Evolutionary conservation across 2,888 invertebrate species (phyloP), one percentile per base, ranked within the genome.

Genomic region (Dinocampus coccinellae): DNA sequence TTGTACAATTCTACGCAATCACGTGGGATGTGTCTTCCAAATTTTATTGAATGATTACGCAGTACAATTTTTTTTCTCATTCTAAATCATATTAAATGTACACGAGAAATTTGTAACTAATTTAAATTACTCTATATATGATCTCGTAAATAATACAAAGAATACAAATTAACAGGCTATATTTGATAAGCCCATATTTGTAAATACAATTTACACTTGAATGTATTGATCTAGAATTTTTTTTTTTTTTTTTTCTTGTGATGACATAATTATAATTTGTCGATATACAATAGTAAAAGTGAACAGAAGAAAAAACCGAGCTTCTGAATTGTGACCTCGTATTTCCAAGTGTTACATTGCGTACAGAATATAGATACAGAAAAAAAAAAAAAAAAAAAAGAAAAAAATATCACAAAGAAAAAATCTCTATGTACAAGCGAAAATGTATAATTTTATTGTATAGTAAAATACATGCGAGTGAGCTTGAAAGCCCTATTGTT

Each of bases 11-110:
- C 34, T 39, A 33, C 58, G 36, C 47, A 24, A 29, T 24, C 11
- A 26, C 34, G 62, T 16, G 29, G 36, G 60, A 52, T 61, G 47
- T 52, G 60, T 68, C 68, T 68, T 61, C 68, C 60, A 68, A 68
- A 63, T 60, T 60, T 52, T 33, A 24, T 55, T 13, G 55, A 55
- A 24, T 55, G 55, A 26, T 55, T 6, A 47, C 16, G 6, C 16
- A n/a, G 3, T 3, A 16, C 47, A n/a, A 7, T 16, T 20, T n/a
- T n/a, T 47, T 22, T 1, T 22, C 2, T 26, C 55, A 11, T 26
- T 22, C 24, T 2, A 55, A 24, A 24, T 11, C 11, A 24, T 55
- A 11, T 3, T 2, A 24, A 3, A 24, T 9, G 26, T 24, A n/a
- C 26, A 13, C n/a, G n/a, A n/a, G n/a, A 55, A 55, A n/a, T 55